A percentile compares a stretch with the other conserved stretches of the same genome.
Conservation (phyloP, 1,140 invertebrate species). For the Trichogramma pretiosum region DNA sequence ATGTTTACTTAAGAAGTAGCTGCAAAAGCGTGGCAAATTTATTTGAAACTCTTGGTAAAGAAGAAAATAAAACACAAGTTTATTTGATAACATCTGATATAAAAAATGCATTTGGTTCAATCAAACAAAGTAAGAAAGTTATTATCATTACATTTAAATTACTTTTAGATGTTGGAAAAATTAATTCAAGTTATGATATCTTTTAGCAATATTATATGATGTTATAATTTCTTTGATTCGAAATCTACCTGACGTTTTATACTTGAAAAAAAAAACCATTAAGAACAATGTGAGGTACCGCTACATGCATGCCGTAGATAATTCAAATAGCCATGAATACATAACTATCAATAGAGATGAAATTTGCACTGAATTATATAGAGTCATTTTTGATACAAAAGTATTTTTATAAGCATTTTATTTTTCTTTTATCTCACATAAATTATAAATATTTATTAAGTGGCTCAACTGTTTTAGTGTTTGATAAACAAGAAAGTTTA, state of each 20-base stretch:
- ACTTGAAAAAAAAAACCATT: not conserved
- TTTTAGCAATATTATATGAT: constrained; percentile 2
- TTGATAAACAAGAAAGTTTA: not conserved
- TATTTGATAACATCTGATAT: constrained; percentile 7
- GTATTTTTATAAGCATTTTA: constrained; percentile 1
- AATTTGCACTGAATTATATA: not conserved
- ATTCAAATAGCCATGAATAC: not conserved
- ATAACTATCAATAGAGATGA: not conserved
- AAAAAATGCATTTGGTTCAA: constrained; percentile 5
- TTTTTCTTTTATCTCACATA: not conserved
- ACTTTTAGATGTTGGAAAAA: not conserved
- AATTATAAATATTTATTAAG: not conserved
- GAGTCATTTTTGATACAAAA: constrained; percentile 1
- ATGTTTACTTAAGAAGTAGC: not conserved
- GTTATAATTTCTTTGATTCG: not conserved
- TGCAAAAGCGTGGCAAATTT: not conserved
- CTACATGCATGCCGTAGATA: not conserved
- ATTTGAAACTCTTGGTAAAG: not conserved
- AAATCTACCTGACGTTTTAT: not conserved
- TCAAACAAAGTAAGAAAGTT: not conserved
- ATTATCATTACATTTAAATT: not conserved
- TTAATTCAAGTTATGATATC: not conserved
- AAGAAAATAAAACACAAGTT: not conserved
- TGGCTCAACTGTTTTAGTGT: not conserved
- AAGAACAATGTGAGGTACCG: not conserved